These are phyloP conservation scores for Megaustenia siamemsis DNA, from an alignment of 2,888 invertebrate species.

Conservation along the genomic window DNA sequence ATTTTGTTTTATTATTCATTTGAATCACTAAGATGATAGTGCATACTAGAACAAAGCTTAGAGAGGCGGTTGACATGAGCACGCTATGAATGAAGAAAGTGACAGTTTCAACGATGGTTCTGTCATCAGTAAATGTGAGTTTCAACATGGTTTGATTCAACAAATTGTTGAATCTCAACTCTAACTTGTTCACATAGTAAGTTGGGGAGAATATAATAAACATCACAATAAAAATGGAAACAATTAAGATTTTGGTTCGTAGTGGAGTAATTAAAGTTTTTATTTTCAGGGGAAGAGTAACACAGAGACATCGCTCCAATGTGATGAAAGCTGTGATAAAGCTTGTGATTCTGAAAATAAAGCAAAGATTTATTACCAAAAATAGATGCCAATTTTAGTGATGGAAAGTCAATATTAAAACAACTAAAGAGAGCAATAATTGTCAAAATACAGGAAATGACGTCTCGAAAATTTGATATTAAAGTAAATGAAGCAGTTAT, in stretches of 20 bases:
- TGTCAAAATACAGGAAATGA: no score
- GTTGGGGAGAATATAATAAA: constrained; percentile 6
- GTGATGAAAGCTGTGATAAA: constrained; percentile 12
- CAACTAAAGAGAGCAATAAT: no score
- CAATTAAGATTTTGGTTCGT: neutral
- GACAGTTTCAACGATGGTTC: neutral
- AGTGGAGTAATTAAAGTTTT: neutral
- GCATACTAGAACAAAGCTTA: neutral
- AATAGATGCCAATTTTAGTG: no score
- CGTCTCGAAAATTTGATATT: no score
- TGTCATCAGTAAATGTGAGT: neutral
- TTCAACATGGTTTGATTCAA: neutral
- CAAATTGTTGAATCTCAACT: neutral
- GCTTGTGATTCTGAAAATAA: neutral
- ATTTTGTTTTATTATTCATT: constrained; percentile 1
- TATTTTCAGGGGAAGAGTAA: neutral
- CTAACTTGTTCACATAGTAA: constrained; percentile 1
- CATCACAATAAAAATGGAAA: neutral
- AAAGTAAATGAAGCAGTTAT: no score
- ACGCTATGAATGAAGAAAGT: constrained; percentile 24
- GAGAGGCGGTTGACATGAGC: neutral
- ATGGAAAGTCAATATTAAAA: no score
- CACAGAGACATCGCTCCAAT: neutral
- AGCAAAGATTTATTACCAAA: neutral
- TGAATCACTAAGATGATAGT: neutral